Conservation (phyloP, 2,113 vertebrate species). For the Hemichromis elongatus region DNA sequence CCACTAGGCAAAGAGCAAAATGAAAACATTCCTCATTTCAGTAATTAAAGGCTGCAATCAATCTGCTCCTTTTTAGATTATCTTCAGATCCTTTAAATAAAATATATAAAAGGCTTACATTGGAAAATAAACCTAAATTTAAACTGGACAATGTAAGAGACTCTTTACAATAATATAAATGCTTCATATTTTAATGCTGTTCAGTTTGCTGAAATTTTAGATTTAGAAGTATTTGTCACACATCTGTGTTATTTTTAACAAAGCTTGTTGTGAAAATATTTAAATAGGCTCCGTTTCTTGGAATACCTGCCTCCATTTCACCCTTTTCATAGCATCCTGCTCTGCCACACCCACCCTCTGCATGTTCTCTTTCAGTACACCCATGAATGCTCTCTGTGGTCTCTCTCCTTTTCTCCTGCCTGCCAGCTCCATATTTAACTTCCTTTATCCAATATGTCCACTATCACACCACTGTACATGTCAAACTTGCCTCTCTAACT, state of each 20-base stretch:
- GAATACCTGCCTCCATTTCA: neutral
- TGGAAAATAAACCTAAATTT: neutral
- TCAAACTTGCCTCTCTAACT: neutral
- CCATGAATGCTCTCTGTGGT: neutral
- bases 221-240: neutral
- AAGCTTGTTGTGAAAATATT: neutral
- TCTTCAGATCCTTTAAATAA: neutral
- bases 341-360: neutral
- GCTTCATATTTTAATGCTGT: too few relatives aligned
- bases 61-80: neutral
- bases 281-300: neutral
- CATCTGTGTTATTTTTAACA: neutral
- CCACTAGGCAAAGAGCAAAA: neutral
- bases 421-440: rapidly evolving
- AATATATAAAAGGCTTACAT: neutral
- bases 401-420: neutral
- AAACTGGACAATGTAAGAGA: neutral
- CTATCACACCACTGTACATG: rapidly evolving
- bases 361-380: neutral
- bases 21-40: neutral
- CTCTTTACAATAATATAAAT: too few relatives aligned
- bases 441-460: neutral
- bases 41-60: neutral
- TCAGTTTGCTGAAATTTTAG: neutral
- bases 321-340: neutral